Base-by-base conservation (phyloP, 2,888 invertebrate species). In the Sericinus montela region DNA sequence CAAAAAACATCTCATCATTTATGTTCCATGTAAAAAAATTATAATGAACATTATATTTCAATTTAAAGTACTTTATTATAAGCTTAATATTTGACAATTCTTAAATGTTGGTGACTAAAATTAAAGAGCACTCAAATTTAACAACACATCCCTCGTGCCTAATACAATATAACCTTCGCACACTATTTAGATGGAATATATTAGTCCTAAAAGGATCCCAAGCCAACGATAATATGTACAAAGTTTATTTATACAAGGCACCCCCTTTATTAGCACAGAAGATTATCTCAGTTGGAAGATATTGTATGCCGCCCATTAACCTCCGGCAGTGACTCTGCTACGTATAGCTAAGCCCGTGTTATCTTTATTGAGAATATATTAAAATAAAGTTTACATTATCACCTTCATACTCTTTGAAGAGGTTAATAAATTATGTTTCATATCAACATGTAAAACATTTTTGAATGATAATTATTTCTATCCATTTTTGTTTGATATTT, bases 241-340 rank as follows among this genome's bases (percentile, higher is more conserved):
- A 51, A 51, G 37, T 13, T 51, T 51, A 51, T 51, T 51, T 45
- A 51, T 38, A 41, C 45, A 38, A 19, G 34, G 50, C 45, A 45
- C 45, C 50, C 37, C 50, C 45, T 49, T 51, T 51, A 51, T 51
- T 51, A 45, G 50, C 41, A 25, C 50, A 14, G 37, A 25, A 50
- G 49, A 51, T 51, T 46, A 45, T 42, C 45, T 42, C 42, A 42
- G 45, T 42, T 38, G 45, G 45, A 38, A 46, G 45, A 45, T 51
- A 51, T 51, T 42, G 50, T 45, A 36, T 14, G 50, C 37, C 37
- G 45, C 16, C 42, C 25, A 51, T 51, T 45, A 45, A 36, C 45
- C 37, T 46, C 41, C 40, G 36, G 40, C 35, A 45, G 40, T 14
- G 30, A 41, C 40, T 50, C n/a, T 8, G 39, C 34, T 28, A 41